These are phyloP conservation scores for Probosciger aterrimus DNA, from an alignment of 2,113 vertebrate genomes.

Conservation along the genomic window DNA sequence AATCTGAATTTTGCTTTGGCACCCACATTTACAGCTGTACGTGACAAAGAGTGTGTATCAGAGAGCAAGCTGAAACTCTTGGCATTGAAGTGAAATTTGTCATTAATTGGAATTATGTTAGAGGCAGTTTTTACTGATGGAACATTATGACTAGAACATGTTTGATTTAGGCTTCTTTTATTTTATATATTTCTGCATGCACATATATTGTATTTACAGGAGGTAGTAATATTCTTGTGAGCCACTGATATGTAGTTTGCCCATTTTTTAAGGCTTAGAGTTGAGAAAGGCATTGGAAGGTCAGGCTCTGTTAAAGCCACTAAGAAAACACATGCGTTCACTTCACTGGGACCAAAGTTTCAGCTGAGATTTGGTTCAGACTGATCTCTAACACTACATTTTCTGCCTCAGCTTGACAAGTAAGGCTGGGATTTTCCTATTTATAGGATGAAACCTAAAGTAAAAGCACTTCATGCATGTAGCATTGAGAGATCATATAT, in stretches of 20 bases:
- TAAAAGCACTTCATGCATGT: not conserved
- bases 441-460: not conserved
- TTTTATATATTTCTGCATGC: too few species aligned
- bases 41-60: not conserved
- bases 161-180: not conserved
- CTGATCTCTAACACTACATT: not conserved
- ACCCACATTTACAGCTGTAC: not conserved
- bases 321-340: not conserved
- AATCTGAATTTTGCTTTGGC: not conserved
- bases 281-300: not conserved
- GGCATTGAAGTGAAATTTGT: not conserved
- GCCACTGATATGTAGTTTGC: not conserved
- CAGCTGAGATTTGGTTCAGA: not conserved
- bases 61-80: not conserved
- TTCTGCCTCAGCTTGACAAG: not conserved
- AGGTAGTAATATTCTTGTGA: not conserved
- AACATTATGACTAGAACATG: not conserved
- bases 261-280: not conserved
- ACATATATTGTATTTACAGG: not conserved
- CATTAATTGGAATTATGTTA: not conserved
- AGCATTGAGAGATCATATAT: not conserved
- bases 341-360: not conserved
- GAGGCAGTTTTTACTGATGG: not conserved
- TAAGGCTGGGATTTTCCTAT: not conserved
- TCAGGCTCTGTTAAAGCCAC: not conserved